A percentile compares a stretch with the other conserved stretches of the same genome.
Evolutionary conservation across 2,888 invertebrate species (phyloP).

Genomic region (Cephus rjabovi): DNA sequence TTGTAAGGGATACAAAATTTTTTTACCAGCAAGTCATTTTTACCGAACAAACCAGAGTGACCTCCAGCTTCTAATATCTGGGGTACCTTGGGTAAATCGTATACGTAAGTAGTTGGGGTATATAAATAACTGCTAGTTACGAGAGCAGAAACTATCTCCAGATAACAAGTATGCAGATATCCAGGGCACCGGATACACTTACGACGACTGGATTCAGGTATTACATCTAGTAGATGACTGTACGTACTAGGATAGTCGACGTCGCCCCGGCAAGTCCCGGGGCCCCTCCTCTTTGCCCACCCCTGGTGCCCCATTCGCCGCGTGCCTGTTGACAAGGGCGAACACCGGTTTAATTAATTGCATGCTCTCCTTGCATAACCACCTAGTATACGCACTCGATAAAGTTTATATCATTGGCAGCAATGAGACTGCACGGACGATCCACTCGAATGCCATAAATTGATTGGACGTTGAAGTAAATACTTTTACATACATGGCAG

Average conservation of each 20-base stretch:
- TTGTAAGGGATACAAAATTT: not conserved
- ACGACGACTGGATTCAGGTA: slow-evolving; percentile 57
- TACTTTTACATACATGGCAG: not conserved
- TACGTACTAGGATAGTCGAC: slow-evolving; percentile 38
- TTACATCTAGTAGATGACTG: slow-evolving; percentile 57
- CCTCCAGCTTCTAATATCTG: not conserved
- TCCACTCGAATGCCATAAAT: not conserved
- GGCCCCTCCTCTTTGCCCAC: slow-evolving; percentile 32
- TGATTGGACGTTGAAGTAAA: not conserved
- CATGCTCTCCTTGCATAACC: slow-evolving; percentile 13
- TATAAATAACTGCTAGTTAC: not conserved
- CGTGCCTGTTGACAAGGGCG: slow-evolving; percentile 47
- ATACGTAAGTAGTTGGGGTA: not conserved
- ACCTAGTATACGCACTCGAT: not conserved
- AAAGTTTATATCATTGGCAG: not conserved
- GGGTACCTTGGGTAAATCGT: not conserved
- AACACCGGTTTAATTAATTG: slow-evolving; percentile 59
- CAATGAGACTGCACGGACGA: not conserved
- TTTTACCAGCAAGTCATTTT: not conserved
- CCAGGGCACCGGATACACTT: slow-evolving; percentile 41
- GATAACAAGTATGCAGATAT: slow-evolving; percentile 37
- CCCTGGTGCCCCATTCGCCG: slow-evolving; percentile 32
- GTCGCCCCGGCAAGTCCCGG: slow-evolving; percentile 50
- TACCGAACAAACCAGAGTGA: not conserved
- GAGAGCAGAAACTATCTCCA: not conserved